Conservation (phyloP, 2,113 vertebrate species). For the Pelecanus crispus region DNA sequence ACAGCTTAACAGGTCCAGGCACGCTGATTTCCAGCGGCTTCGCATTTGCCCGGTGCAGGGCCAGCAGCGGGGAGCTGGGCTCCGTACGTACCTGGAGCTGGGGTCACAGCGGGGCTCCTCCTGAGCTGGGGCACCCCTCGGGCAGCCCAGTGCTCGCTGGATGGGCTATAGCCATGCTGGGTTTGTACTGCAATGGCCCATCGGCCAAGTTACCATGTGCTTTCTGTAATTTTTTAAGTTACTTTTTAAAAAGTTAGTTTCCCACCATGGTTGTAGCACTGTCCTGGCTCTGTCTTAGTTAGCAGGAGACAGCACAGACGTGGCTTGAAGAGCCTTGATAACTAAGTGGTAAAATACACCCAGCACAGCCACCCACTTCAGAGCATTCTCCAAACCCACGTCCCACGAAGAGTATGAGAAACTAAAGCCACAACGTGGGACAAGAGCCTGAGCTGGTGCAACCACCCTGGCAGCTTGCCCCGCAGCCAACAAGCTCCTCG, state of each 20-base stretch:
- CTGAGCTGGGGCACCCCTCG: not conserved
- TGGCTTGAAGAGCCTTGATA: not conserved
- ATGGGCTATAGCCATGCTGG: not conserved
- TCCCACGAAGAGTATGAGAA: not conserved
- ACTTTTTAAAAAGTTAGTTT: not conserved
- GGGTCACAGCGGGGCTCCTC: not conserved
- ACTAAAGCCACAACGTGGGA: not conserved
- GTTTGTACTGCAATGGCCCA: not conserved
- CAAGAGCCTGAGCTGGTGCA: not conserved
- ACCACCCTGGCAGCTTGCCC: not conserved
- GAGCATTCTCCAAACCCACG: not conserved
- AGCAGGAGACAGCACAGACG: fast-evolving
- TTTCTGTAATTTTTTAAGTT: not conserved
- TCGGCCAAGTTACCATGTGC: fast-evolving
- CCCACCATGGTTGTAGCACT: fast-evolving
- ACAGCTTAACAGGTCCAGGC: not conserved
- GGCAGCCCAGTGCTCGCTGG: not conserved
- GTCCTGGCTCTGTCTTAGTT: not conserved
- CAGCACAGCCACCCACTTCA: fast-evolving
- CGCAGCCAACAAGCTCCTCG: not conserved
- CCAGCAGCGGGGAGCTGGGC: not conserved
- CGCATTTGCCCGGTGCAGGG: fast-evolving
- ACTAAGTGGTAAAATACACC: not conserved
- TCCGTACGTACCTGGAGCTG: fast-evolving
- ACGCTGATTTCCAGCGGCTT: fast-evolving